phyloP scores from a whole-genome alignment of 2,888 invertebrate species.

The Cotesia congregata region DNA sequence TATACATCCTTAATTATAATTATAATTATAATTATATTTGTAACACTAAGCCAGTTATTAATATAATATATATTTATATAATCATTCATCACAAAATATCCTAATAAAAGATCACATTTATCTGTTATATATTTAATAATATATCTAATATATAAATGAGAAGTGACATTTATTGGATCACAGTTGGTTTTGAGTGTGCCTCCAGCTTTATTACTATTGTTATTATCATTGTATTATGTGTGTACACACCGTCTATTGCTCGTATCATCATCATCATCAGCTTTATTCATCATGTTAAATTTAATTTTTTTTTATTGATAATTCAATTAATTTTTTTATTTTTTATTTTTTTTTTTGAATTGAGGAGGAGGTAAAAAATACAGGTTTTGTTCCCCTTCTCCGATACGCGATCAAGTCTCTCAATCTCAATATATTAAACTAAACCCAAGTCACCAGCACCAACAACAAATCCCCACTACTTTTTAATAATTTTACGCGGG shows the following conservation, averaged over 20 bases:
- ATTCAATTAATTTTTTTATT: too few relatives aligned
- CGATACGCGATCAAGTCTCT: background rate
- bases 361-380: background rate
- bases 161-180: slow-evolving; percentile 35
- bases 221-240: background rate
- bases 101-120: background rate
- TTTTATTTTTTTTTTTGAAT: too few relatives aligned
- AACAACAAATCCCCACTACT: slow-evolving; percentile 13
- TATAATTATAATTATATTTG: background rate
- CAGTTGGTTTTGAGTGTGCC: slow-evolving; percentile 12
- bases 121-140: background rate
- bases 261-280: slow-evolving; percentile 13
- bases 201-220: slow-evolving; percentile 4
- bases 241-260: slow-evolving; percentile 18
- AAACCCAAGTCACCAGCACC: too few relatives aligned
- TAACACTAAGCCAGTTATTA: too few relatives aligned
- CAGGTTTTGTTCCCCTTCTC: background rate
- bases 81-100: background rate
- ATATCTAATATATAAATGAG: slow-evolving; percentile 31
- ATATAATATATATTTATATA: too few relatives aligned
- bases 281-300: slow-evolving; percentile 34
- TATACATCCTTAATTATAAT: background rate
- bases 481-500: slow-evolving; percentile 54
- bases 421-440: background rate
- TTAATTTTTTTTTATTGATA: slow-evolving; percentile 1